A percentile compares a stretch with the other conserved stretches of the same genome.
These are phyloP conservation scores for Axea sp. DNA, from an alignment of 2,888 invertebrate genomes.

Conservation along the genomic window DNA sequence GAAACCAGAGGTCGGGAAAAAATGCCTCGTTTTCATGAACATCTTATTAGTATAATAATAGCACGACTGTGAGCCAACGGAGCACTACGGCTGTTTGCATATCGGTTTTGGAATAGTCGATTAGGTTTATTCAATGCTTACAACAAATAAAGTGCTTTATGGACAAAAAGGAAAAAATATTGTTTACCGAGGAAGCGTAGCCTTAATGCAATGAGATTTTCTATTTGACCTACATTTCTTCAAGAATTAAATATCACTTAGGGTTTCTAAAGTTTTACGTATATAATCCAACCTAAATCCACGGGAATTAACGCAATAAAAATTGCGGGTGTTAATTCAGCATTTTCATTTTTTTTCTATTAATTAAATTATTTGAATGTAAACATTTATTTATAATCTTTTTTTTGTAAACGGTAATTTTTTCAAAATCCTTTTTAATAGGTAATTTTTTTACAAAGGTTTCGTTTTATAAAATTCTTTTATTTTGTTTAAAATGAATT, in stretches of 20 bases:
- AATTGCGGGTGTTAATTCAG: slow-evolving; percentile 34
- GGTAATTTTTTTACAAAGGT: no score
- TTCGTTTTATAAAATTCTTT: no score
- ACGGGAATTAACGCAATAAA: slow-evolving; percentile 30
- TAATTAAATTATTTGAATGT: not conserved
- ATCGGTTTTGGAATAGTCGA: slow-evolving; percentile 4
- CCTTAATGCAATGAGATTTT: slow-evolving; percentile 55
- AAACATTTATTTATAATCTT: not conserved
- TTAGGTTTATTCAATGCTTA: slow-evolving; percentile 23
- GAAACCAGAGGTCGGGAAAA: no score
- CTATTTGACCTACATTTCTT: slow-evolving; percentile 64
- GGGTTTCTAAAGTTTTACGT: slow-evolving; percentile 69
- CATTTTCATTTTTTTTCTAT: slow-evolving; percentile 10
- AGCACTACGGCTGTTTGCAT: no score
- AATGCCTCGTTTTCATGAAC: no score
- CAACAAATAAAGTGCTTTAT: slow-evolving; percentile 21
- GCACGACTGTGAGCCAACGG: no score
- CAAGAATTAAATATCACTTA: slow-evolving; percentile 65
- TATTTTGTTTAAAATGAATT: no score
- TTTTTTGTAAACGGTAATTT: no score
- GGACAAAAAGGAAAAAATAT: slow-evolving; percentile 27
- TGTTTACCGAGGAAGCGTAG: slow-evolving; percentile 23
- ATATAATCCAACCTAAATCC: slow-evolving; percentile 71
- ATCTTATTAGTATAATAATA: no score
- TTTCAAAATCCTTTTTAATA: no score